Conservation (phyloP, 1,140 invertebrate species). For the Akabosia matsudoensis region DNA sequence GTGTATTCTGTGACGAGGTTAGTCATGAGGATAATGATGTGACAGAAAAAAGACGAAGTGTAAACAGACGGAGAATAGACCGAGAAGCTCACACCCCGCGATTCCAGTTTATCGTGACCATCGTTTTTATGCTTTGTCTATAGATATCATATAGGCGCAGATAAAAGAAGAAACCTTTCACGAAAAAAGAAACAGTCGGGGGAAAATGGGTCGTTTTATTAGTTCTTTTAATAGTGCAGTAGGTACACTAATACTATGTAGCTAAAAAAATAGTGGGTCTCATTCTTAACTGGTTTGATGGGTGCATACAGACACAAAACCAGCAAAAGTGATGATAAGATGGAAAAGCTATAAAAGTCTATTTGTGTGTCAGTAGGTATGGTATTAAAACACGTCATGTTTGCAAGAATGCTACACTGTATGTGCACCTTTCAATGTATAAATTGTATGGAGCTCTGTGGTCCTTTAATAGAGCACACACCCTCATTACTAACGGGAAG, state of each 20-base stretch:
- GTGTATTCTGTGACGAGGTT: too few species aligned
- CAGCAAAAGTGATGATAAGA: neutral
- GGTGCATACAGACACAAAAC: too few species aligned
- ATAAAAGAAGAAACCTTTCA: too few species aligned
- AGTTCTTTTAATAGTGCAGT: neutral
- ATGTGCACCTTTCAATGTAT: neutral
- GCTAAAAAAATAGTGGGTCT: too few species aligned
- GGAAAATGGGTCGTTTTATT: neutral
- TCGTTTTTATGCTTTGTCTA: too few species aligned
- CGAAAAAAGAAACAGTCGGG: neutral
- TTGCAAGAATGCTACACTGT: neutral
- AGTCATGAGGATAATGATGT: neutral
- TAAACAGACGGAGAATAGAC: neutral
- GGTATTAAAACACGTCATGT: neutral
- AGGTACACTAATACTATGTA: too few species aligned
- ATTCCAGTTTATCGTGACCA: neutral
- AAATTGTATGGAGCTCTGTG: neutral
- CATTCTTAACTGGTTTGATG: neutral
- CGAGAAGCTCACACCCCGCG: neutral
- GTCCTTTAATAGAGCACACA: neutral
- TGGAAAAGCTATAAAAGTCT: neutral
- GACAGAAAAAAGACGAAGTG: neutral
- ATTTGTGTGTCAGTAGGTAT: slow-evolving; percentile 17
- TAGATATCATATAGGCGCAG: too few species aligned
- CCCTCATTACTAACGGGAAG: too few species aligned